Base-by-base conservation (phyloP, 2,113 vertebrate species). In the Brachionichthys hirsutus region DNA sequence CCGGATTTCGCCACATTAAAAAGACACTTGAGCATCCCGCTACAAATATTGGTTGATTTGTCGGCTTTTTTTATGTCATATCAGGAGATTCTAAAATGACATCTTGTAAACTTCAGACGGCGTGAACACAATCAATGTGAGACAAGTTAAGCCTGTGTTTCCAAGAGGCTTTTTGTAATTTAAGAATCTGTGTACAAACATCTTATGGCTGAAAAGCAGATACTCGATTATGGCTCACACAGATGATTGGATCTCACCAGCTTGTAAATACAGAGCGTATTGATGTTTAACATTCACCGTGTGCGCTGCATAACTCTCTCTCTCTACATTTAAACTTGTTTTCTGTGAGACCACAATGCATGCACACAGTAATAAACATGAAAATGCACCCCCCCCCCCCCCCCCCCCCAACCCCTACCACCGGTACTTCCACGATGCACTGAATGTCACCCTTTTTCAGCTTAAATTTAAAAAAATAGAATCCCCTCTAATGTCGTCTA, bases 131-230 rank as follows among this genome's bases (percentile, higher is more conserved):
- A 87, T 88, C 85, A 87, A 76, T 83, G 81, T 45, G 79, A 80
- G 78, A 70, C 57, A 75, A 82, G 75, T 81, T 73, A 62, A 70
- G 77, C 74, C 77, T 73, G 62, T 75, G 82, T 86, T 89, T 88
- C 81, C 81, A 78, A 61, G 77, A 85, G 67, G 65, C 83, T 86
- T 84, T 84, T 82, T 86, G 89, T 86, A 89, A 88, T 83, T 78
- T 82, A 83, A 89, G 83, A 87, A 59, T 77, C 77, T 87, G 87
- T 88, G 83, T 86, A 90, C 85, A 90, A 88, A 89, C 83, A 87
- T 81, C 66, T 80, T 82, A 85, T 86, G 86, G 87, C 81, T 84
- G 87, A 84, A 85, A 80, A 87, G 75, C 79, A 79, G 83, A 76
- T 72, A 67, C 73, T 73, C 75, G 38, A 87, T 88, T 82, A 78